phyloP scores from a whole-genome alignment of 2,888 invertebrate species.

The Andrena hattorfiana region DNA sequence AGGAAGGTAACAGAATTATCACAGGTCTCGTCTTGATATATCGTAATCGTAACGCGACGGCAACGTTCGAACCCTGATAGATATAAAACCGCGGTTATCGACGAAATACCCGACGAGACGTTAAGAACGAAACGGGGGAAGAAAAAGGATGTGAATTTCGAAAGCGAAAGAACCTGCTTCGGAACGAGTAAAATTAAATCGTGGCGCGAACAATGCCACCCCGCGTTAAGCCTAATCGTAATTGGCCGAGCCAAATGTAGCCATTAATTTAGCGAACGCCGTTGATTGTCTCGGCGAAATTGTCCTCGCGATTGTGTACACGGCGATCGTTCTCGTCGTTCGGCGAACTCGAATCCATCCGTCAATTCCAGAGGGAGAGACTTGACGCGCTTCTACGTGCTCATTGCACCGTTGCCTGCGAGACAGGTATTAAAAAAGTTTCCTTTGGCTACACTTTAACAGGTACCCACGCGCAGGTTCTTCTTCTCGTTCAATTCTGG shows the following conservation, averaged over 20 bases:
- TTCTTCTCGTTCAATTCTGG: slow-evolving; percentile 1
- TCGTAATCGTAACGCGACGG: slow-evolving; percentile 1
- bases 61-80: not conserved
- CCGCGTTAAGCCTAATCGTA: slow-evolving; percentile 33
- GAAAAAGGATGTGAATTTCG: not conserved
- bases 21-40: slow-evolving; percentile 37
- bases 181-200: not conserved
- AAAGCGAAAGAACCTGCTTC: no score
- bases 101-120: no score
- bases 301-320: slow-evolving; percentile 3
- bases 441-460: slow-evolving; percentile 42
- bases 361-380: not conserved
- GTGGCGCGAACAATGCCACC: slow-evolving; percentile 19
- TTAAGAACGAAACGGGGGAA: slow-evolving; percentile 1
- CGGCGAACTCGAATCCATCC: slow-evolving; percentile 3
- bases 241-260: slow-evolving; percentile 21
- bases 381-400: slow-evolving; percentile 11
- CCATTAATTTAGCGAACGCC: slow-evolving; percentile 41
- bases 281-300: slow-evolving; percentile 51
- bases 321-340: not conserved
- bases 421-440: slow-evolving; percentile 31
- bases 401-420: slow-evolving; percentile 57
- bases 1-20: slow-evolving; percentile 31
- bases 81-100: not conserved
- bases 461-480: slow-evolving; percentile 33